Evolutionary conservation across 2,888 invertebrate genomes (phyloP).

Genomic region (Tetrapedia diversipes): DNA sequence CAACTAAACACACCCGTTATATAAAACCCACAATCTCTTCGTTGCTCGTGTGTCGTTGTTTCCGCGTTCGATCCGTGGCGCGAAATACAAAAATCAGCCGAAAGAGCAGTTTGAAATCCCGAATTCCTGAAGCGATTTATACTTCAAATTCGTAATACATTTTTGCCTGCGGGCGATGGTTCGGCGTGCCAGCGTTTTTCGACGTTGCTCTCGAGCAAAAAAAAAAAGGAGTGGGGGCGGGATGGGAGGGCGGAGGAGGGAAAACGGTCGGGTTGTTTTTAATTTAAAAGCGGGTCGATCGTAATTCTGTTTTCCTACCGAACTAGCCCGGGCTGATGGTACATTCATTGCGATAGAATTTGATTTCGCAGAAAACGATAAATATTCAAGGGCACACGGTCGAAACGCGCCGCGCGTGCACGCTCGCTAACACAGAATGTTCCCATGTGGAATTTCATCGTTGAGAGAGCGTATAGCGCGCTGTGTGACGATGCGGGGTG

Average conservation of each 20-base stretch:
- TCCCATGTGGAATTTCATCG: constrained; percentile 61
- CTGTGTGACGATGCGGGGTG: constrained; percentile 56
- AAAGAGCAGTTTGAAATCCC: no score
- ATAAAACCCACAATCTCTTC: no score
- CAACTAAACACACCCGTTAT: no score
- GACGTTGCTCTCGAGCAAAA: neutral
- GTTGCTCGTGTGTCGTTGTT: no score
- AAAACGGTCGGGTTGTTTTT: constrained; percentile 42
- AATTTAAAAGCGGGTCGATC: constrained; percentile 40
- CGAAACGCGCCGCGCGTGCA: constrained; percentile 16
- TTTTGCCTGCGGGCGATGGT: neutral
- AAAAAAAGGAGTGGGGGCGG: neutral
- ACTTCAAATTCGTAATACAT: constrained; percentile 10
- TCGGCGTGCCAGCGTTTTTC: constrained; percentile 1
- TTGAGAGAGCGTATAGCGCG: constrained; percentile 54
- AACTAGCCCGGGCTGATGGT: constrained; percentile 50
- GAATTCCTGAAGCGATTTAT: neutral
- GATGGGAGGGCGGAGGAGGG: neutral
- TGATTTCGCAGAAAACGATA: constrained; percentile 70
- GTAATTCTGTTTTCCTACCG: constrained; percentile 48
- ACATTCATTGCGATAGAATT: constrained; percentile 65
- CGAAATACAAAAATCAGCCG: no score
- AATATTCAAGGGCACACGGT: constrained; percentile 67
- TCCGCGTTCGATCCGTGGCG: no score
- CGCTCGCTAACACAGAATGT: constrained; percentile 38